Base-by-base conservation (phyloP, 2,797 vertebrate genomes). In the Pitangus sulphuratus region DNA sequence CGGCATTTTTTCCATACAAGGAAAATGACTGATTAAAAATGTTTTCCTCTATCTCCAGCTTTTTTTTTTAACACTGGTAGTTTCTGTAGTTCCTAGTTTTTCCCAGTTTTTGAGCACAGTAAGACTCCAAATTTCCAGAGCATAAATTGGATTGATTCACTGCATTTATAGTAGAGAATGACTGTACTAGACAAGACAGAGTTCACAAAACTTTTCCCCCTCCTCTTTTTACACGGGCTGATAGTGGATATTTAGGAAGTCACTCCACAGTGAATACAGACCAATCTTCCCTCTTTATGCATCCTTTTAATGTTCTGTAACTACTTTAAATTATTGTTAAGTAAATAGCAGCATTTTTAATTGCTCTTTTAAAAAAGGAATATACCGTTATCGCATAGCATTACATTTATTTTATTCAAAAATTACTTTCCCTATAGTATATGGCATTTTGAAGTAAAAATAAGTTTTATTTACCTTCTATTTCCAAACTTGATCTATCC, bases 401-500 rank as follows among this genome's bases (percentile, higher is more conserved):
- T 33, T 68, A 71, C 3, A 44, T 76, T 60, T 25, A 58, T 39
- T 74, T 57, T 65, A 53, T n/a, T 68, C 0, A 53, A 71, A 54
- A 57, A 6, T 4, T 25, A 2, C 42, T 90, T 89, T 12, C 14
- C 35, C 62, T 12, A 11, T 50, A 8, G 9, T 35, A 45, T 47
- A 72, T 1, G 1, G 20, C 25, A 71, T 45, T 90, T 70, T 77
- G 48, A 44, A 28, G 62, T 77, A 15, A 54, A 56, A 71, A 2
- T 40, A 57, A 51, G 11, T 40, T 79, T 79, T 61, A 45, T 69
- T 97, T 97, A 98, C 98, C 97, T 97, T 96, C 95, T 65, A 5
- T 56, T 87, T 84, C 85, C 13, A 53, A 5, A 6, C 15, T 26
- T 56, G 95, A 83, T 30, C 53, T 58, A 12, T 68, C 50, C 77